These are phyloP conservation scores for Sycophila sp. DNA, from an alignment of 1,140 invertebrate genomes.

Conservation along the genomic window DNA sequence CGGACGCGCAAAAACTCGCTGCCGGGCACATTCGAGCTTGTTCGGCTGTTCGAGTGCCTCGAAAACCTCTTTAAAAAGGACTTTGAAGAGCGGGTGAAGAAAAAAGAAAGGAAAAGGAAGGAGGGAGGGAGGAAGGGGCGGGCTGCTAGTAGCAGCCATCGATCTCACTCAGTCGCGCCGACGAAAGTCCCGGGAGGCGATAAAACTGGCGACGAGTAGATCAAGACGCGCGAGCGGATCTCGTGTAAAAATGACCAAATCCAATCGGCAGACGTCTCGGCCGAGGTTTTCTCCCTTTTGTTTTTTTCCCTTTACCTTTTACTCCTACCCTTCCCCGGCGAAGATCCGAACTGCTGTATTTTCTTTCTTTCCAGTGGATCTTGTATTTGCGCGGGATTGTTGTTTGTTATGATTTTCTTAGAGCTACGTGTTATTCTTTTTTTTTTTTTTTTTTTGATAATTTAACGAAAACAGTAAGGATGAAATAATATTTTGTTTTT, in stretches of 20 bases:
- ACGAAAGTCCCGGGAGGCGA: background rate
- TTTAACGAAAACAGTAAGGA: too few species aligned
- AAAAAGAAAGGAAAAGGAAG: slow-evolving; percentile 12
- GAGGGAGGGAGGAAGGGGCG: too few species aligned
- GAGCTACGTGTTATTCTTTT: too few species aligned
- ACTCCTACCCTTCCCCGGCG: background rate
- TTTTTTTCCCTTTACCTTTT: background rate
- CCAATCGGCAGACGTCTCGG: slow-evolving; percentile 9
- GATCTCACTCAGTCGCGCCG: slow-evolving; percentile 14
- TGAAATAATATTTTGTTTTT: too few species aligned
- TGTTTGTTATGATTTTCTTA: too few species aligned
- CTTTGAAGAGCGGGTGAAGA: background rate
- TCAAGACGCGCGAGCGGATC: background rate
- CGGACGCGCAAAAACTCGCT: background rate
- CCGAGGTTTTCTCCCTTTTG: background rate
- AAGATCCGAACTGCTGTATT: background rate
- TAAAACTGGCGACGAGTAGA: slow-evolving; percentile 24
- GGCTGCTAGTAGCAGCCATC: slow-evolving; percentile 2
- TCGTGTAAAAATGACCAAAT: slow-evolving; percentile 28
- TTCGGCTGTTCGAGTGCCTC: background rate
- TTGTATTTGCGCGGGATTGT: background rate
- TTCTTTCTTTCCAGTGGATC: background rate
- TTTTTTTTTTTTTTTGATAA: too few species aligned
- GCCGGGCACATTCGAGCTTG: background rate
- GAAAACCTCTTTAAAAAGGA: slow-evolving; percentile 9